phyloP scores from a whole-genome alignment of 1,140 invertebrate genomes.

The Scaptomyza pallida region DNA sequence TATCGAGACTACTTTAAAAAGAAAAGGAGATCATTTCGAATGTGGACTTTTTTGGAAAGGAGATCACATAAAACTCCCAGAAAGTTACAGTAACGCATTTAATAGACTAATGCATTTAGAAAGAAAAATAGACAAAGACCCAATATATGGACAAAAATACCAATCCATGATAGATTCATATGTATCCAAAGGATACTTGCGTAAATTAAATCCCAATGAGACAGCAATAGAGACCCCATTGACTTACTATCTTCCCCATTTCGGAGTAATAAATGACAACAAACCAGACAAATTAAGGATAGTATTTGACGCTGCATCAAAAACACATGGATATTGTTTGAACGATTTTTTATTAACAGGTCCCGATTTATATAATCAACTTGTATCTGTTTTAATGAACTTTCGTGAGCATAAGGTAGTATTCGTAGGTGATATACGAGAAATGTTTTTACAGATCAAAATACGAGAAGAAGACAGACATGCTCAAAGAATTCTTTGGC shows the following conservation, averaged over 20 bases:
- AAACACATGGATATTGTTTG: conserved; percentile 20
- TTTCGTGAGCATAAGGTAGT: background rate
- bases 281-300: conserved; percentile 12
- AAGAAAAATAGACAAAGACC: too few species aligned
- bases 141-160: too few species aligned
- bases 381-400: conserved; percentile 12
- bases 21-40: too few species aligned
- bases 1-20: too few species aligned
- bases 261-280: conserved; percentile 24
- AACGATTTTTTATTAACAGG: conserved; percentile 33
- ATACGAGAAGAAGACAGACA: conserved; percentile 3
- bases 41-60: too few species aligned
- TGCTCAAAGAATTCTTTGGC: background rate
- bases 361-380: conserved; percentile 25
- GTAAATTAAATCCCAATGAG: too few species aligned
- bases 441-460: conserved; percentile 35
- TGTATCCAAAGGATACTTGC: too few species aligned
- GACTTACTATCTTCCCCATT: conserved; percentile 8
- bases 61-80: too few species aligned
- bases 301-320: conserved; percentile 29
- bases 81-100: too few species aligned
- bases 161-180: too few species aligned
- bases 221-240: too few species aligned
- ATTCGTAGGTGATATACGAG: conserved; percentile 15
- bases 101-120: too few species aligned